Evolutionary conservation across 2,113 vertebrate species (phyloP).

Genomic region (Pedionomus torquatus): DNA sequence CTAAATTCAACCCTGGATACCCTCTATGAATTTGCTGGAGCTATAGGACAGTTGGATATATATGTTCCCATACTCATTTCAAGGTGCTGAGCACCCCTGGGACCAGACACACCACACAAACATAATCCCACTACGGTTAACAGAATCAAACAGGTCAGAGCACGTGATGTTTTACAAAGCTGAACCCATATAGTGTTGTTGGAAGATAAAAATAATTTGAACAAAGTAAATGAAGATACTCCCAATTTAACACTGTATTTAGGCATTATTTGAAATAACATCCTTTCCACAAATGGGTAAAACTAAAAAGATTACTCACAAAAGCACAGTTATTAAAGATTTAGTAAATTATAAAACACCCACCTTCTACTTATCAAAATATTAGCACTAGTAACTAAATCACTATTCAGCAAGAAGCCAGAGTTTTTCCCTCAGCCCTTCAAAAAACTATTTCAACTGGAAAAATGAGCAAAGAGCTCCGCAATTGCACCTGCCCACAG

Average conservation of each 20-base stretch:
- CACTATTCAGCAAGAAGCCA: not conserved
- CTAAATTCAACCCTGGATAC: not conserved
- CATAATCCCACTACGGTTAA: not conserved
- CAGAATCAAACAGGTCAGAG: not conserved
- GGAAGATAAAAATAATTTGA: not conserved
- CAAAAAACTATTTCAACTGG: not conserved
- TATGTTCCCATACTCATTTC: not conserved
- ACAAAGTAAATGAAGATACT: not conserved
- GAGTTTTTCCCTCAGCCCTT: not conserved
- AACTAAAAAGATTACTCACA: not conserved
- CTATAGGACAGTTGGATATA: not conserved
- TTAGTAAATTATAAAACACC: not conserved
- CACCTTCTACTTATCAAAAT: not conserved
- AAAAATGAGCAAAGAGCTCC: not conserved
- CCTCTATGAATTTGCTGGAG: not conserved
- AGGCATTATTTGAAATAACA: not conserved
- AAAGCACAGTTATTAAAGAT: not conserved
- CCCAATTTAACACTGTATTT: not conserved
- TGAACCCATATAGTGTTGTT: not conserved
- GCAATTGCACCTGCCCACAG: not conserved
- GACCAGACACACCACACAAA: not conserved
- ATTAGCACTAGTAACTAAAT: not conserved
- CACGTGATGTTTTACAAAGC: not conserved
- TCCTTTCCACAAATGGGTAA: not conserved
- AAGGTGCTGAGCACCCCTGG: not conserved